Percentiles rank a stretch among this genome's conserved stretches.
phyloP scores from a whole-genome alignment of 2,888 invertebrate genomes.

The Catocala sponsa region DNA sequence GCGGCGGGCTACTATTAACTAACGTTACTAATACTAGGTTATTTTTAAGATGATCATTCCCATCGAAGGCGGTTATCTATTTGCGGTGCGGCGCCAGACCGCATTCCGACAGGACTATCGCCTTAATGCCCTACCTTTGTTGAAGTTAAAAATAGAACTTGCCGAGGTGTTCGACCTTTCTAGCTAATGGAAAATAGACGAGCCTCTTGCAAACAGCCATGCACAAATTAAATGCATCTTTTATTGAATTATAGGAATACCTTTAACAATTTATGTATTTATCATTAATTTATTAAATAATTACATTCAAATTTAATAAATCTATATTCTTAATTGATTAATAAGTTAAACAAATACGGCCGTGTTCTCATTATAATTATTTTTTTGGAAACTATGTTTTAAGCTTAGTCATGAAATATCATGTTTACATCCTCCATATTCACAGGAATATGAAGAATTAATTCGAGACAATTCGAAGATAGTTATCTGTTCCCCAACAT shows the following conservation, averaged over 20 bases:
- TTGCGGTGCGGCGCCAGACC: slow-evolving; percentile 80
- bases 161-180: slow-evolving; percentile 65
- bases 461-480: slow-evolving; percentile 72
- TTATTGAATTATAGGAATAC: slow-evolving; percentile 37
- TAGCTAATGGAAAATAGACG: slow-evolving; percentile 68
- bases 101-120: slow-evolving; percentile 81
- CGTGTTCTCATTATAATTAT: too few species aligned
- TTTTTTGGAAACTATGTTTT: too few species aligned
- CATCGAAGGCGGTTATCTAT: slow-evolving; percentile 72
- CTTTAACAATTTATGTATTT: background rate
- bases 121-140: slow-evolving; percentile 76
- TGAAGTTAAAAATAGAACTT: slow-evolving; percentile 73
- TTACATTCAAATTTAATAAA: too few species aligned
- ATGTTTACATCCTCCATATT: slow-evolving; percentile 78
- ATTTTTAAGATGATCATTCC: slow-evolving; percentile 64
- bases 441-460: slow-evolving; percentile 59
- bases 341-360: slow-evolving; percentile 45
- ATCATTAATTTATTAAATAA: too few species aligned
- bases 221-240: background rate
- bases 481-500: slow-evolving; percentile 66
- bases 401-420: too few species aligned
- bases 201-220: slow-evolving; percentile 40
- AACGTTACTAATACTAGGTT: slow-evolving; percentile 49
- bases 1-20: background rate
- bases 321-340: slow-evolving; percentile 57